These are phyloP conservation scores for Orius laevigatus DNA, from an alignment of 1,140 invertebrate species.

Conservation along the genomic window DNA sequence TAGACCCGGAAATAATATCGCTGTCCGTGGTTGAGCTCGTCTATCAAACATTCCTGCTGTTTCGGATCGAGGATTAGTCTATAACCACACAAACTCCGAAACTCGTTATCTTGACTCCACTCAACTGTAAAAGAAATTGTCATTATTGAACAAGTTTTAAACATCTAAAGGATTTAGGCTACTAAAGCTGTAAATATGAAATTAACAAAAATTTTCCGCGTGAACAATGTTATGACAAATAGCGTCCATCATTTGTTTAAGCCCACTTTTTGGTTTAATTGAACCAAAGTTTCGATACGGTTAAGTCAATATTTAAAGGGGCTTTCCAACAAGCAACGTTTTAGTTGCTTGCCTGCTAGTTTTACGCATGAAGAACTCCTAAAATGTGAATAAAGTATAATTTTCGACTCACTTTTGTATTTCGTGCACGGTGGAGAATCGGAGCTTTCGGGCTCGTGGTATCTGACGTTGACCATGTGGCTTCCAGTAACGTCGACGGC, in stretches of 20 bases:
- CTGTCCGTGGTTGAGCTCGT: constrained; percentile 55
- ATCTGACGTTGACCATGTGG: constrained; percentile 54
- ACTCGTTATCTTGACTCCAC: constrained; percentile 56
- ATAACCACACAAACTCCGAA: constrained; percentile 37
- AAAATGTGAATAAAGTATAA: background rate
- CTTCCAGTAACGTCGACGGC: constrained; percentile 68
- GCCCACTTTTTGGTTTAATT: background rate
- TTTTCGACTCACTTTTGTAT: constrained; percentile 53
- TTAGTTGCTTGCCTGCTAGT: no score
- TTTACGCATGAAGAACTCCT: no score
- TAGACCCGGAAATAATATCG: constrained; percentile 75
- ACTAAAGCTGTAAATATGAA: background rate
- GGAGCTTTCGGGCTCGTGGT: constrained; percentile 47
- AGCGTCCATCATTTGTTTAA: background rate
- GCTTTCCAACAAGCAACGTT: no score
- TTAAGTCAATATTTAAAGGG: no score
- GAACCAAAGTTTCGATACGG: no score
- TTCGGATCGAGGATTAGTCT: constrained; percentile 48
- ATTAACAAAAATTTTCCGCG: no score
- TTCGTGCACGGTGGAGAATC: constrained; percentile 68
- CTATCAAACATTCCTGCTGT: constrained; percentile 34
- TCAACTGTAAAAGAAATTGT: constrained; percentile 39
- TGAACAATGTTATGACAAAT: no score
- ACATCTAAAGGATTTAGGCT: background rate
- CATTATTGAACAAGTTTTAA: background rate